Base-by-base conservation (phyloP, 2,888 invertebrate genomes). In the Xestia rhomboidea region DNA sequence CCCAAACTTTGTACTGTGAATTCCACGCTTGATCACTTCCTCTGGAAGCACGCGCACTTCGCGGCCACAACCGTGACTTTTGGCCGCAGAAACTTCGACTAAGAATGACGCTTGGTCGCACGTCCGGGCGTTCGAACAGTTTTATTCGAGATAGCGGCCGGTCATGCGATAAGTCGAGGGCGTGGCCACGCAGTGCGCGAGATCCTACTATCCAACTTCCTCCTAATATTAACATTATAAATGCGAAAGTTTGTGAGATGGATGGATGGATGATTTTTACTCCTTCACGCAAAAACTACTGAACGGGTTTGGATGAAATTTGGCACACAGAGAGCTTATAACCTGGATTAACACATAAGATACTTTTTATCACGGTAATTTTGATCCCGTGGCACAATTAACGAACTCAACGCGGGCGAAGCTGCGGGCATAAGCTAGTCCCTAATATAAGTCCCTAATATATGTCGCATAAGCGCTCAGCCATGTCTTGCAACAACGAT, bases 1-100 rank as follows among this genome's bases (percentile, higher is more conserved):
- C 80, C 83, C 64, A 83, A 81, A 79, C 51, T 81, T 68, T 68
- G 67, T 74, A 72, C 76, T 74, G 70, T 83, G 74, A 85, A 84
- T 72, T 74, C 62, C 54, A 79, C 84, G 54, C 72, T 72, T 63
- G 34, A 76, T 84, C 69, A 79, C 74, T 76, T 82, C 76, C 60
- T 79, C 60, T 1, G 27, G 60, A 18, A 27, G 3, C 60, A 30
- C 30, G 8, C 30, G 1, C 1, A 60, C 18, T 57, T 18, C 27
- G 18, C 3, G 1, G 60, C 30, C 30, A 30, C 60, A 18, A 30
- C 30, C 8, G 0, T 18, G 18, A 30, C 30, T 18, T 27, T 18
- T 18, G 27, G 18, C 18, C 57, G 3, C 30, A 30, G 18, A 27
- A 57, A 27, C 15, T 57, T 27, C 15, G 15, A 57, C 10, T 11